Evolutionary conservation across 2,888 invertebrate genomes (phyloP), one percentile per base, ranked within the genome.

Genomic region (Malthinus seriepunctatus): DNA sequence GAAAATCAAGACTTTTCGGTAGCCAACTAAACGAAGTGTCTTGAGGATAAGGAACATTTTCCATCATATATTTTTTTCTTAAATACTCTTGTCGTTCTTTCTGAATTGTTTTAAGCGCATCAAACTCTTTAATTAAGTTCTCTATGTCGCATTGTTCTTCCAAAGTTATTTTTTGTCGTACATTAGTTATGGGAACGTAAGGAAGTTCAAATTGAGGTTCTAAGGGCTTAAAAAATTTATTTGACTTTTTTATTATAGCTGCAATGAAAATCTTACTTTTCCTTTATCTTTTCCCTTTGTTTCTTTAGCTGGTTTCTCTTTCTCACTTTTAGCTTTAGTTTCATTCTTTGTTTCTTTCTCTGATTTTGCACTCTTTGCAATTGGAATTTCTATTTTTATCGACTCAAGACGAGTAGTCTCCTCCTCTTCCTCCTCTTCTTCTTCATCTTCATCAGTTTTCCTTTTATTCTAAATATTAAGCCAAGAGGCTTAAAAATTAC

Each of bases 151-250:
- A 45, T 3, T 47, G 42, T 23, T 57, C 34, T 8, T 35, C 39
- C 2, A 34, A 2, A 8, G 15, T 45, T 15, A 66, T 54, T 42
- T 59, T 64, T 8, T 15, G 23, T 37, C 66, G 45, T 7, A 46
- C 32, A 31, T 64, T 64, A 10, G 39, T 57, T 1, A 64, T 50
- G 7, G 66, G 66, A 8, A 62, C 46, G n/a, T 58, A 49, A 1
- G 66, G 66, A 9, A 66, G 32, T 14, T 54, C 32, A 1, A 62
- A 15, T 3, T 60, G 58, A 5, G 37, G 31, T 37, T 32, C 37
- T 10, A 11, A 7, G n/a, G 32, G 12, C 38, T 32, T 35, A 23
- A 23, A 23, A 3, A 5, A 3, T 23, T 23, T 5, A 5, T 23
- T 23, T 23, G 23, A n/a, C n/a, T n/a, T n/a, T n/a, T n/a, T n/a